Evolutionary conservation across 2,888 invertebrate species (phyloP).

Genomic region (Drosophila ustulata): DNA sequence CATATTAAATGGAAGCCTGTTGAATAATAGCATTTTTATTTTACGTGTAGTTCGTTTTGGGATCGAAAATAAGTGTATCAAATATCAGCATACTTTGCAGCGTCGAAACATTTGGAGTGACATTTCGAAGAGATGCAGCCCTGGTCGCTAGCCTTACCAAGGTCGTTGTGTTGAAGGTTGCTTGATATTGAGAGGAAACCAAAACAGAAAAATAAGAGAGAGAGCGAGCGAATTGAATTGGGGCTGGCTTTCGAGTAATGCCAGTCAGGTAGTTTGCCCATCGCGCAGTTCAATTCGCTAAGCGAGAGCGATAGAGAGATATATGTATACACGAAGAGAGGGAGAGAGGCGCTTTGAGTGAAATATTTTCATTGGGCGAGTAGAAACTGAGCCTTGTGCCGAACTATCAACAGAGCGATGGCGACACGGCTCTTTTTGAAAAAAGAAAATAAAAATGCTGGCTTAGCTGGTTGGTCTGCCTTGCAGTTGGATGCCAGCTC

Average conservation of each 20-base stretch:
- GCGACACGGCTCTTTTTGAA: no score
- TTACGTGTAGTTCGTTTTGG: not conserved
- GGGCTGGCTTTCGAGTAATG: conserved; percentile 14
- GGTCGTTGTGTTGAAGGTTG: conserved; percentile 26
- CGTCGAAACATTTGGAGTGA: conserved; percentile 8
- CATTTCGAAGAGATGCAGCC: not conserved
- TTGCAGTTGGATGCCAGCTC: conserved; percentile 34
- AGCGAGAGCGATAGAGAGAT: not conserved
- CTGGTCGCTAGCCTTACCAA: conserved; percentile 17
- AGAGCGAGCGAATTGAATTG: conserved; percentile 15
- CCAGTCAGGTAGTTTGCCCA: conserved; percentile 34
- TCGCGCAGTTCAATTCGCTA: not conserved
- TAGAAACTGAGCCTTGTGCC: conserved; percentile 38
- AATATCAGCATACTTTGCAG: conserved; percentile 41
- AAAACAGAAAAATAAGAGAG: conserved; percentile 1
- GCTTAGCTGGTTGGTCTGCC: conserved; percentile 62
- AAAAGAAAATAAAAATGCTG: conserved; percentile 20
- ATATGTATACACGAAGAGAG: no score
- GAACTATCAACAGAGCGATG: conserved; percentile 44
- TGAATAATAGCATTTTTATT: no score
- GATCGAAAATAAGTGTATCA: not conserved
- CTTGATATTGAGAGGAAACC: conserved; percentile 10
- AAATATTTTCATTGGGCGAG: conserved; percentile 59
- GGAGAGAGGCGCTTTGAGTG: conserved; percentile 54
- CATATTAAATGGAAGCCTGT: no score